Evolutionary conservation across 2,113 vertebrate genomes (phyloP), one percentile per base, ranked within the genome.

Genomic region (Cheilinus undulatus): DNA sequence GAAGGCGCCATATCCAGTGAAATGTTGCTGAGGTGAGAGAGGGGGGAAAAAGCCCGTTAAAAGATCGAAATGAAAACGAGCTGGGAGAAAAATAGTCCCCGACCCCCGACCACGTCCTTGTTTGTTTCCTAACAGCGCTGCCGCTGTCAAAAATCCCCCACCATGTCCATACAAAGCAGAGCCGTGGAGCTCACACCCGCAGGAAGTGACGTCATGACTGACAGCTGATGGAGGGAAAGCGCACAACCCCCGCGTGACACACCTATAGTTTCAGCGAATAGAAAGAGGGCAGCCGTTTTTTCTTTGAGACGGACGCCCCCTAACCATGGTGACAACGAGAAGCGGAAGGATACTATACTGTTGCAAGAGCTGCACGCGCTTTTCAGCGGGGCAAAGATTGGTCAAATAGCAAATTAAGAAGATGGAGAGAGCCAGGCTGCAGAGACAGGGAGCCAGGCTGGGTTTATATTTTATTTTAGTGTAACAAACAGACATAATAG

Each of bases 141-240:
- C 79, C 58, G 90, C 94, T 94, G 93, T 94, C 94, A 94, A 82
- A 92, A 93, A 83, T 87, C 79, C 85, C 73, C 78, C 84, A 82
- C 72, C 80, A 78, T 74, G 67, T 85, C 89, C 86, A 83, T 84
- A 82, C 83, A 85, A 63, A 84, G 82, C 84, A 48, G 69, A 63
- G 61, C 66, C 65, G 48, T 54, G 68, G 70, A 27, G 75, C 65
- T 76, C 73, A 76, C 85, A 64, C 84, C 85, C 82, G 69, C 86
- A 42, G 93, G 93, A 93, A 88, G 83, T 93, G 85, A 86, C 88
- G 46, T 83, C 86, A 84, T 71, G 83, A 90, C 53, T 75, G 78
- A 88, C 88, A 80, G 76, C 76, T 51, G 64, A 34, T 17, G 20
- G n/a, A 3, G 51, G 8, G 17, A 48, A 22, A 28, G 34, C 71